Percentiles rank a stretch among this genome's conserved stretches.
Conservation (phyloP, 2,797 vertebrate species). For the Melopsittacus undulatus region DNA sequence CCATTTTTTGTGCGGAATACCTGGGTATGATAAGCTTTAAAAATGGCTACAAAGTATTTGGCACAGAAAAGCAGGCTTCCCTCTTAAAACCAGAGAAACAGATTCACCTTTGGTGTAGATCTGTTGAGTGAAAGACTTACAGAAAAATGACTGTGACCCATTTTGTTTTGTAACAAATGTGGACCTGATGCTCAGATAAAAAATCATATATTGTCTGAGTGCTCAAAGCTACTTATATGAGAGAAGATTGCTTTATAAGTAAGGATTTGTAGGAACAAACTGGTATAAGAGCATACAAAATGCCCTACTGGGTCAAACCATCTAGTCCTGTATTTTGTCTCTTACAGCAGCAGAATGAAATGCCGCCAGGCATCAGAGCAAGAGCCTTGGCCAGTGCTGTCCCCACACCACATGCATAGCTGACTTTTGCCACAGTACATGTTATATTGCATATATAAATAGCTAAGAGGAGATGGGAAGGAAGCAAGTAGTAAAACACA, state of each 20-base stretch:
- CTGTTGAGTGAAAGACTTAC: neutral
- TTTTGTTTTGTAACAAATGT: neutral
- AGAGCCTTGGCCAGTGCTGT: neutral
- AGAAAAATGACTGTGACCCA: conserved; percentile 2
- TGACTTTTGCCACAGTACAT: neutral
- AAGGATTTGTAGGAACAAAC: conserved; percentile 37
- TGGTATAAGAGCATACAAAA: neutral
- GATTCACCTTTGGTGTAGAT: neutral
- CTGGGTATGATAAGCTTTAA: neutral
- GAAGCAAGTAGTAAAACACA: neutral
- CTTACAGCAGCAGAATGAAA: neutral
- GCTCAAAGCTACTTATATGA: conserved; percentile 25
- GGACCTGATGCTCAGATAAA: neutral
- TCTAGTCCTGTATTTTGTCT: accelerated
- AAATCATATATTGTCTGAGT: neutral
- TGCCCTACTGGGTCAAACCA: neutral
- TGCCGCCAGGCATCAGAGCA: neutral
- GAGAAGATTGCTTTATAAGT: conserved; percentile 31
- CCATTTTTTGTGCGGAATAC: neutral
- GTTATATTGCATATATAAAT: neutral
- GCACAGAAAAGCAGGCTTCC: neutral
- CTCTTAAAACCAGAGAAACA: neutral
- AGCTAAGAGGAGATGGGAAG: neutral
- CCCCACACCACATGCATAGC: neutral
- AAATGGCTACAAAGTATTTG: neutral